Base-by-base conservation (phyloP, 2,888 invertebrate species). In the Leptogaster cylindrica region DNA sequence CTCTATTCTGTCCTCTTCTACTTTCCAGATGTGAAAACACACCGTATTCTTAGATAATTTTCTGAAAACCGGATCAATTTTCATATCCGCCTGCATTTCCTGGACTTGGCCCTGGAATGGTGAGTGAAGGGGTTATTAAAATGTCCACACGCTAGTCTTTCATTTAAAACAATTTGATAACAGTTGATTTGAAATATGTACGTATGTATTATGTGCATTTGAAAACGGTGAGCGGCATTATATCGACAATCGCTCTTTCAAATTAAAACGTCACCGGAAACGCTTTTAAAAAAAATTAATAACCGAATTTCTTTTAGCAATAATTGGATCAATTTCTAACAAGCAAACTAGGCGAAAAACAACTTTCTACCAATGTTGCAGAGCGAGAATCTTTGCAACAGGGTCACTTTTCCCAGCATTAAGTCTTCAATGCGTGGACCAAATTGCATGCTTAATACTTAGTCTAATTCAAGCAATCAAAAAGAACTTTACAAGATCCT, bases 21-120 rank as follows among this genome's bases (percentile, higher is more conserved):
- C 87, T 80, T 89, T 88, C 95, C 95, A 96, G 68, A 95, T 87
- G 71, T 90, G 86, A 82, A 96, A 95, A 64, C 88, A 87, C 31
- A 92, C 88, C 71, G 87, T 86, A 78, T 89, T 89, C 75, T 87
- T 89, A 31, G 90, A 88, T 69, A 95, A 88, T 73, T 88, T 89
- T 73, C 90, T 88, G 81, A 95, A 96, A 55, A 90, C 91, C 58
- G 86, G 83, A 75, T 89, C 89, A 64, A 85, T 83, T 51, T 82
- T 81, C 66, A 82, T 80, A 68, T 81, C 80, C 12, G 76, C 74
- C 28, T 78, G 76, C 25, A 76, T 74, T 52, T 78, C 75, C 46
- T 79, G 77, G 31, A 75, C 74, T 25, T 79, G 76, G 71, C 80
- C 79, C 80, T 80, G 39, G n/a, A n/a, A n/a, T n/a, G n/a, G n/a